Conservation (phyloP, 2,797 vertebrate genomes). For the Pagetopsis macropterus region DNA sequence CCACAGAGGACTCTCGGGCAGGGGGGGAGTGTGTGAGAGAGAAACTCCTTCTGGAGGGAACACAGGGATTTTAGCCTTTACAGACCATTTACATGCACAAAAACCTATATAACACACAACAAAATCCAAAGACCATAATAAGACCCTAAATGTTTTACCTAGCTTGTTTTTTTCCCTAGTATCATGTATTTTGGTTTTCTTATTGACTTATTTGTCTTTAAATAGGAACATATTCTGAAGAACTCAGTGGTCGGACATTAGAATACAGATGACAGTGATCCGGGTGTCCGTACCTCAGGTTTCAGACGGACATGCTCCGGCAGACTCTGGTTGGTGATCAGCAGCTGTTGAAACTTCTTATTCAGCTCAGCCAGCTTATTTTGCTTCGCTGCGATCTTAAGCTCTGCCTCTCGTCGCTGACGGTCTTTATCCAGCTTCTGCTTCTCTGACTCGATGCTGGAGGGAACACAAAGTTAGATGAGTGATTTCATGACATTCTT, state of each 20-base stretch:
- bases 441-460: slow-evolving; percentile 90
- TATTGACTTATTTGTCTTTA: too few species aligned
- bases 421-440: slow-evolving; percentile 86
- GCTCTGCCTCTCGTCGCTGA: slow-evolving; percentile 83
- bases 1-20: neutral
- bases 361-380: slow-evolving; percentile 81
- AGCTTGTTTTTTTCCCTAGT: too few species aligned
- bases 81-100: too few species aligned
- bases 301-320: slow-evolving; percentile 86
- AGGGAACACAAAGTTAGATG: neutral
- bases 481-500: neutral
- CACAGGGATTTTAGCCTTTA: too few species aligned
- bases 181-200: too few species aligned
- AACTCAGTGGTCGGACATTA: too few species aligned
- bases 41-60: too few species aligned
- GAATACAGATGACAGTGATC: neutral
- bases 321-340: slow-evolving; percentile 83
- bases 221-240: too few species aligned
- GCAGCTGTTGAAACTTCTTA: slow-evolving; percentile 79
- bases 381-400: slow-evolving; percentile 78
- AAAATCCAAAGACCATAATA: too few species aligned
- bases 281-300: slow-evolving; percentile 75
- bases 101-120: too few species aligned
- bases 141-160: too few species aligned
- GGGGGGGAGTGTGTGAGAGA: too few species aligned